Base-by-base conservation (phyloP, 2,888 invertebrate genomes). In the Drosophila heteroneura region DNA sequence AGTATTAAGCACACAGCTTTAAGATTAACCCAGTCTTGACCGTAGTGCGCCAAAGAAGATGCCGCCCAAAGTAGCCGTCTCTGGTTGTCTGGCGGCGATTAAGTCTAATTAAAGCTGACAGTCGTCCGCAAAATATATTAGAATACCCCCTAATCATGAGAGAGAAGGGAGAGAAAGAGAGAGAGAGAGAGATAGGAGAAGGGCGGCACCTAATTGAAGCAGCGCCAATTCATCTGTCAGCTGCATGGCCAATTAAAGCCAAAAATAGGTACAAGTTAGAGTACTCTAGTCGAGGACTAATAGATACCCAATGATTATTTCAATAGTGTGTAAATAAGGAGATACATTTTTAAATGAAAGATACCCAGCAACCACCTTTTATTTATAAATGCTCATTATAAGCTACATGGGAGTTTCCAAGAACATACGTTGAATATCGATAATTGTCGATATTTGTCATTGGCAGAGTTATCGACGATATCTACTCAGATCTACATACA, bases 21-120 rank as follows among this genome's bases (percentile, higher is more conserved):
- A 81, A 79, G 88, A 83, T 85, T 86, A 80, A 71, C 75, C 85
- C 74, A 84, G 64, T 78, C 69, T 69, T 57, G 69, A 75, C 56
- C 44, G 57, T n/a, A 58, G 62, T 26, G 4, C 26, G 33, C 67
- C 71, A 71, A 77, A 64, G 30, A 60, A 62, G 60, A 61, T 28
- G 58, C n/a, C 52, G 33, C 52, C 51, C 63, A 51, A 62, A 53
- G 62, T 37, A 33, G 32, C 14, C 22, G 53, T 28, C 44, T 32
- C 16, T n/a, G 3, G 41, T 30, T 30, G 58, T 26, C 47, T 61
- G 60, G 22, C 6, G 28, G 54, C 63, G 82, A 85, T 87, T 85
- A 85, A 74, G 75, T 72, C 73, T 76, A 89, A 87, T 87, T 87
- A 88, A 82, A 74, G 83, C 64, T 76, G 87, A 74, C 88, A 80